A percentile compares a stretch with the other conserved stretches of the same genome.
Conservation (phyloP, 2,113 vertebrate species). For the Morone saxatilis region DNA sequence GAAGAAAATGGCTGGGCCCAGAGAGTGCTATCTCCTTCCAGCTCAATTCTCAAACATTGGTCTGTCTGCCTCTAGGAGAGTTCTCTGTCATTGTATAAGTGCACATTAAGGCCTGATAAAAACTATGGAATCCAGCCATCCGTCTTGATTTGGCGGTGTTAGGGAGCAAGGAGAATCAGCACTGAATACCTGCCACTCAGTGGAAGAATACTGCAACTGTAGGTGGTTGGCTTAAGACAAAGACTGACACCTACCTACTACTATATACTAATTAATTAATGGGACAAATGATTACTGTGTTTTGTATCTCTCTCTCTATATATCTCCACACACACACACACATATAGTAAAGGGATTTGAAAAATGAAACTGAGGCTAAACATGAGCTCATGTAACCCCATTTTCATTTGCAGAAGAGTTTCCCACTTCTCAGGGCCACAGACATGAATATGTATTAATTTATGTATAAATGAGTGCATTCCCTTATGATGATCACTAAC, state of each 20-base stretch:
- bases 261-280: background rate
- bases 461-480: background rate
- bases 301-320: background rate
- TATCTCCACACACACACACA: too few relatives aligned
- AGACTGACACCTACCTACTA: background rate
- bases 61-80: slow-evolving; percentile 57
- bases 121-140: slow-evolving; percentile 71
- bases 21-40: slow-evolving; percentile 61
- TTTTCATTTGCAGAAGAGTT: background rate
- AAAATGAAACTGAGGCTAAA: background rate
- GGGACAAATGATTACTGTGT: background rate
- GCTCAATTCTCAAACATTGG: slow-evolving; percentile 66
- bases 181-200: slow-evolving; percentile 79
- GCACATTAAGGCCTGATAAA: slow-evolving; percentile 78
- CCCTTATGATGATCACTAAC: background rate
- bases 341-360: background rate
- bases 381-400: background rate
- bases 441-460: background rate
- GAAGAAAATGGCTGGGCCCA: slow-evolving; percentile 59
- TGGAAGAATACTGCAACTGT: slow-evolving; percentile 78
- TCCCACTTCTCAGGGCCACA: background rate
- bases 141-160: slow-evolving; percentile 75
- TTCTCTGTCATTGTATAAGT: slow-evolving; percentile 75
- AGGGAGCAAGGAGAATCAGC: slow-evolving; percentile 42
- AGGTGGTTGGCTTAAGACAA: slow-evolving; percentile 13